Evolutionary conservation across 2,113 vertebrate genomes (phyloP).

Genomic region (human): GRCh38 chr3:46640501-46641000

Average conservation of each 20-base stretch:
- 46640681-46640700: background rate
- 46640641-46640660: background rate
- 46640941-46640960: too few relatives aligned
- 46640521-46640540: background rate
- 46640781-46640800: background rate
- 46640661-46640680: background rate
- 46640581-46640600: background rate
- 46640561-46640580: background rate
- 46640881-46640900: background rate
- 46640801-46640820: background rate
- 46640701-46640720: background rate
- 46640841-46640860: background rate
- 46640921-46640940: too few relatives aligned
- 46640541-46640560: background rate
- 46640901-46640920: background rate
- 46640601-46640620: background rate
- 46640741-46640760: background rate
- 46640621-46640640: background rate
- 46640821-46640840: background rate
- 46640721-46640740: background rate
- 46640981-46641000: too few relatives aligned
- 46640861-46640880: background rate
- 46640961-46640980: too few relatives aligned
- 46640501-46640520: background rate
- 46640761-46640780: background rate